Base-by-base conservation (phyloP, 2,113 vertebrate genomes). In the Menura novaehollandiae region DNA sequence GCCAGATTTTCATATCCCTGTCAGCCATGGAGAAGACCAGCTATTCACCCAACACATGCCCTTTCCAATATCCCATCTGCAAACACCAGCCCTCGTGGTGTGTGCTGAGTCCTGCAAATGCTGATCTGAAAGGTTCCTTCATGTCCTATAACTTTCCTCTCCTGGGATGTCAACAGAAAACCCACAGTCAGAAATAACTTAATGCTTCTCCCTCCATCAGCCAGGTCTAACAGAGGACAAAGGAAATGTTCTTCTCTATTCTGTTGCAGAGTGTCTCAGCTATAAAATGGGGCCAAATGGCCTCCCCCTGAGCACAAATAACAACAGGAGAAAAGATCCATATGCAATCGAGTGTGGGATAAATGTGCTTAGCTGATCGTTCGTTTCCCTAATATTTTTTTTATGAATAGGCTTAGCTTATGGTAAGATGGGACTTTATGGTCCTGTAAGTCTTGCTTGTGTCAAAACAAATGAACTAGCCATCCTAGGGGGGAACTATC, bases 351-450 rank as follows among this genome's bases (percentile, higher is more conserved):
- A 73, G 84, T 92, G 85, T 95, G 67, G 91, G 87, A 93, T 88
- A 27, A 87, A 95, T 95, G 92, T 89, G 89, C 92, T 93, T 85
- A 81, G 78, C 71, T 90, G 87, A 94, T 85, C 94, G 72, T 96
- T 73, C 64, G 60, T 97, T 97, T 97, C 88, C 92, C 76, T 97
- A 96, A 95, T 97, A 96, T 95, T 96, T 97, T 81, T 95, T 97
- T 97, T 97, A 97, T 96, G 96, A 97, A 95, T 86, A 91, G 95
- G 88, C 82, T 69, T 96, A 96, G 96, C 74, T 83, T 93, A 93
- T 96, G 92, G 95, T 93, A 97, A 95, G 91, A 95, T 85, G 77
- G 59, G 92, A 81, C 49, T 89, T 97, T 95, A 92, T 96, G 37
- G 53, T 91, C 97, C 89, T 96, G 37, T 95, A 71, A 95, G 93